Base-by-base conservation (phyloP, 2,888 invertebrate genomes). In the Brachypalpus laphriformis region DNA sequence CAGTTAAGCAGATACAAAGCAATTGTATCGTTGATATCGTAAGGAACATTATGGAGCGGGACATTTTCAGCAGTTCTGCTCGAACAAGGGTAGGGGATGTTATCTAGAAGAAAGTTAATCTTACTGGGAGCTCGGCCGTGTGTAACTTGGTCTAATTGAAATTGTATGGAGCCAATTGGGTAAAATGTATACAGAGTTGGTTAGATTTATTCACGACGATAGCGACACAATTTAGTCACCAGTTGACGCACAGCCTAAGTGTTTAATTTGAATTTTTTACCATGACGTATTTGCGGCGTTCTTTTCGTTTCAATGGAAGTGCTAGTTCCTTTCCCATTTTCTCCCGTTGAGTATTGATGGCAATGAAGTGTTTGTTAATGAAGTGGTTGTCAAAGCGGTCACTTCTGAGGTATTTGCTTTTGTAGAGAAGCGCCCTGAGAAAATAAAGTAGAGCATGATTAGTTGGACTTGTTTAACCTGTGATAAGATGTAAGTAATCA, bases 371-470 rank as follows among this genome's bases (percentile, higher is more conserved):
- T 75, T 93, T 92, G 0, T 95, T 96, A 0, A 97, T 93, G 88
- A 95, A 96, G 9, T 93, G 92, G 89, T 97, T 97, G 89, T 96
- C 96, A 88, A 94, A 97, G 2, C 94, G 93, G 8, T 95, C 95
- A 76, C 93, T 93, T 0, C 94, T 94, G 88, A 96, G 92, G 90
- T 94, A 97, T 92, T 95, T 95, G 87, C 94, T 93, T 87, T 95
- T 94, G 89, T 96, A 97, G 87, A 94, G 93, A 83, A 95, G 92
- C 0, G 95, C 95, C 89, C 96, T 96, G 89, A 31, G 91, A 68
- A n/a, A 31, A 20, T 45, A n/a, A n/a, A n/a, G n/a, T n/a, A n/a
- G 40, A 34, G 54, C 6, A 14, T 0, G 9, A 18, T 34, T 28
- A 34, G 34, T 20, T 18, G 34, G 16, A 25, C n/a, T 25, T 4